Base-by-base conservation (phyloP, 2,797 vertebrate species). In the Hoplostethus mediterraneus region DNA sequence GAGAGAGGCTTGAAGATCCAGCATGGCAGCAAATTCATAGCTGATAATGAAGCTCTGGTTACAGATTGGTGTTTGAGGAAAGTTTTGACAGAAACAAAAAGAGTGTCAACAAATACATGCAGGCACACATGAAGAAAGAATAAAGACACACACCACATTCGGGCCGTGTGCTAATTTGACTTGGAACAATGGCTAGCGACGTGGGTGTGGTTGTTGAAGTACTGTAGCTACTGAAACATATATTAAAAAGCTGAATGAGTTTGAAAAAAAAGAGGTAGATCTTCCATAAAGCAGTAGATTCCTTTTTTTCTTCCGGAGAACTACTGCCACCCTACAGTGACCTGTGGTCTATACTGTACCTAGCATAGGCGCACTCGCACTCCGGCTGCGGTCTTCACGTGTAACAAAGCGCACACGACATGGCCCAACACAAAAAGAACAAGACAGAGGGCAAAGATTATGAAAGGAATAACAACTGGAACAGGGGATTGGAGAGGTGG, bases 301-400 rank as follows among this genome's bases (percentile, higher is more conserved):
- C 33, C 47, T 59, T 80, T 69, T 60, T 77, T 78, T 80, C 73
- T 68, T 63, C 61, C 59, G 67, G 73, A 86, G 79, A 86, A 86
- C 90, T 82, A 73, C 89, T 60, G 71, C 65, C 79, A 84, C 85
- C 86, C 83, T 84, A 59, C 63, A 67, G 25, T 6, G 68, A 83
- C 92, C 95, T 92, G 94, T 83, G 75, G 76, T 90, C 91, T 62
- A 90, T 97, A 97, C 97, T 89, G 88, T 97, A 98, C 97, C 97
- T 98, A 98, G 92, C 80, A 96, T 94, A 81, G 97, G 97, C 70
- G 96, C 97, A 87, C 97, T 98, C 44, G 96, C 97, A 95, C 97
- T 98, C 94, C 96, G 95, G 92, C 94, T 95, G 96, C 97, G 96
- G 90, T 98, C 97, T 98, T 98, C 97, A 94, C 93, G 93, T 82